Evolutionary conservation across 2,113 vertebrate species (phyloP).

Genomic region (Grallaria varia): DNA sequence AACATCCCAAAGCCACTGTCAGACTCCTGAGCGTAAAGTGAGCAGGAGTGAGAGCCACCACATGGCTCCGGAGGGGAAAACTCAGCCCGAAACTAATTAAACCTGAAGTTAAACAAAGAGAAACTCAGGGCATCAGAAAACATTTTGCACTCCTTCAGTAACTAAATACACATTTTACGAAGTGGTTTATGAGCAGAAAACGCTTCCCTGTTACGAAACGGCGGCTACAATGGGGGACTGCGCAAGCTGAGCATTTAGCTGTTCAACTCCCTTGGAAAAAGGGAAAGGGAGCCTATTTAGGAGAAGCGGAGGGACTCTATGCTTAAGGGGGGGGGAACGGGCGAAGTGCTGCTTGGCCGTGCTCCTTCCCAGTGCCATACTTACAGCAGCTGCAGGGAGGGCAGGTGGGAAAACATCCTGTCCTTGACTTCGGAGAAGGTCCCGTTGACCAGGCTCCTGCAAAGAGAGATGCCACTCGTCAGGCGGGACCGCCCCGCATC

Average conservation of each 20-base stretch:
- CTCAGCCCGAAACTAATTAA: background rate
- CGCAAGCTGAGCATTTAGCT: background rate
- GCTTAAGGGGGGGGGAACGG: background rate
- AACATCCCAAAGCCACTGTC: rapidly evolving
- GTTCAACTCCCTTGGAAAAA: background rate
- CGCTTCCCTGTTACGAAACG: background rate
- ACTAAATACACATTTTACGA: background rate
- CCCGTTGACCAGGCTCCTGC: constrained; percentile 94
- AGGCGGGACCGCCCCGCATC: background rate
- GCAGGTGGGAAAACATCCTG: constrained; percentile 93
- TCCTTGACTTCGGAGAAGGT: constrained; percentile 94
- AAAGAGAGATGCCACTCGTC: background rate
- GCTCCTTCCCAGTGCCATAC: constrained; percentile 54
- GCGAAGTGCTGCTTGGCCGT: background rate
- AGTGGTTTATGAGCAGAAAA: background rate
- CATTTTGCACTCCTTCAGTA: background rate
- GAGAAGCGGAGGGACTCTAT: background rate
- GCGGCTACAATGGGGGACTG: background rate
- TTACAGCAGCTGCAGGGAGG: constrained; percentile 95
- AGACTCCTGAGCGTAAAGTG: background rate
- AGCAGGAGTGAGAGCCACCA: background rate
- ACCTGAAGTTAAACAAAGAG: background rate
- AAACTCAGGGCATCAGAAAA: background rate
- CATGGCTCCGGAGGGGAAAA: background rate
- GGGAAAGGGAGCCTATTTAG: background rate